Evolutionary conservation across 2,888 invertebrate genomes (phyloP), one percentile per base, ranked within the genome.

Genomic region (Apotomis capreana): DNA sequence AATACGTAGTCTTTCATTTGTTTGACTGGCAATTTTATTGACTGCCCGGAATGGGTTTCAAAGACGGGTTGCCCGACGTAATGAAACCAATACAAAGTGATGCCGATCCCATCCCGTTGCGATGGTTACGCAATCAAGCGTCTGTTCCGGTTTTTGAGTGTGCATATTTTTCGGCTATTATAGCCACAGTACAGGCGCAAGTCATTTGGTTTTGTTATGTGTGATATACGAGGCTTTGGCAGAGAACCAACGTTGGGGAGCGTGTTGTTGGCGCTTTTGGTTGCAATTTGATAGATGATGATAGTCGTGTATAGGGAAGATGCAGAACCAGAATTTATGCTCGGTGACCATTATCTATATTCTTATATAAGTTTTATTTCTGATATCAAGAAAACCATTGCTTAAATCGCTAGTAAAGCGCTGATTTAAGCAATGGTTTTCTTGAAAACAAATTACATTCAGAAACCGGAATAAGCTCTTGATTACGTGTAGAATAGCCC

Each of bases 171-270:
- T 51, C 13, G 52, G 54, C 40, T 40, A 37, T 54, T 62, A 62
- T 10, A 26, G 40, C 5, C 5, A 15, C 9, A 3, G 12, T 36
- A 26, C 36, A 63, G 10, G 54, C 54, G 36, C 63, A 54, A 44
- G 13, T 52, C 52, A 64, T 64, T 54, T 37, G 54, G 63, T 54
- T 15, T 63, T 54, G 63, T 63, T 63, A 63, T 40, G 54, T 40
- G 54, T 37, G 51, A 54, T 63, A 13, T 52, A 40, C 13, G 49
- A 51, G 37, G 40, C 54, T n/a, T 63, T 63, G 63, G 63, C 63
- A 64, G 12, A 15, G 54, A 44, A 64, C 40, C 63, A 54, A 64
- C 63, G 63, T 12, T 12, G 36, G 37, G 52, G 52, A 36, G 49
- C 51, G 51, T 51, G 52, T 37, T 52, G 62, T 51, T 52, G 62